Evolutionary conservation across 53 echinoderm and acorn worm genomes (phyloP).

Genomic region (Pentamera pediparva): DNA sequence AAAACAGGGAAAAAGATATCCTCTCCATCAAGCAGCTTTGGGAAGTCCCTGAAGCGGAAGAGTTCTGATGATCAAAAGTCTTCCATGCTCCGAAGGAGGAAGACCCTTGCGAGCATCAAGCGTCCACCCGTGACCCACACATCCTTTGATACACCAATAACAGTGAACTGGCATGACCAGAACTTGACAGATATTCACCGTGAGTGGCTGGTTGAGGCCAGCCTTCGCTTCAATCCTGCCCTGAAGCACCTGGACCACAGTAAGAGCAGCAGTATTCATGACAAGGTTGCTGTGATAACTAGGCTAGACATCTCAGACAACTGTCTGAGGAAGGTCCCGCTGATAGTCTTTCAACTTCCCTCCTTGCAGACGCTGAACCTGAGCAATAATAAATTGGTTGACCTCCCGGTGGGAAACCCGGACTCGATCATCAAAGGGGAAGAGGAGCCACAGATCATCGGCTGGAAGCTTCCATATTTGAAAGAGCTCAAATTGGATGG

Average conservation of each 20-base stretch:
- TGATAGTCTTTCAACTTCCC: slow-evolving; percentile 77
- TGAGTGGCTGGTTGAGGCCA: slow-evolving; percentile 85
- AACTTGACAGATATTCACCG: slow-evolving; percentile 68
- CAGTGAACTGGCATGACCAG: slow-evolving; percentile 95
- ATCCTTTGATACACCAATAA: slow-evolving; percentile 77
- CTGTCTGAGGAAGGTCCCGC: slow-evolving; percentile 61
- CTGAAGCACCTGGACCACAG: slow-evolving; percentile 57
- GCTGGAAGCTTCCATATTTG: slow-evolving; percentile 78
- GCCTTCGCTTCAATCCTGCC: slow-evolving; percentile 59
- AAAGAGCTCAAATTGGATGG: slow-evolving; percentile 58
- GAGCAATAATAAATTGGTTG: slow-evolving; percentile 73
- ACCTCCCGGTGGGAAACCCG: slow-evolving; percentile 34
- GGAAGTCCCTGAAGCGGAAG: slow-evolving; percentile 20
- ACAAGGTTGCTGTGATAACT: slow-evolving; percentile 63
- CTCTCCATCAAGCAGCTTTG: not conserved
- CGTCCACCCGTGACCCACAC: slow-evolving; percentile 60
- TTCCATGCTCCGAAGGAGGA: slow-evolving; percentile 55
- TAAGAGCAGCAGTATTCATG: slow-evolving; percentile 51
- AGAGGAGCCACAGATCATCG: slow-evolving; percentile 1
- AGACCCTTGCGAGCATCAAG: slow-evolving; percentile 68
- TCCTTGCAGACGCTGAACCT: slow-evolving; percentile 84
- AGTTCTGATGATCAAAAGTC: slow-evolving; percentile 21
- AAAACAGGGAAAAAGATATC: slow-evolving; percentile 25
- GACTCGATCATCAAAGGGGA: slow-evolving; percentile 4
- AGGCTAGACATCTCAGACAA: slow-evolving; percentile 94